Evolutionary conservation across 2,113 vertebrate genomes (phyloP), one percentile per base, ranked within the genome.

Genomic region (Megaceryle torquata): DNA sequence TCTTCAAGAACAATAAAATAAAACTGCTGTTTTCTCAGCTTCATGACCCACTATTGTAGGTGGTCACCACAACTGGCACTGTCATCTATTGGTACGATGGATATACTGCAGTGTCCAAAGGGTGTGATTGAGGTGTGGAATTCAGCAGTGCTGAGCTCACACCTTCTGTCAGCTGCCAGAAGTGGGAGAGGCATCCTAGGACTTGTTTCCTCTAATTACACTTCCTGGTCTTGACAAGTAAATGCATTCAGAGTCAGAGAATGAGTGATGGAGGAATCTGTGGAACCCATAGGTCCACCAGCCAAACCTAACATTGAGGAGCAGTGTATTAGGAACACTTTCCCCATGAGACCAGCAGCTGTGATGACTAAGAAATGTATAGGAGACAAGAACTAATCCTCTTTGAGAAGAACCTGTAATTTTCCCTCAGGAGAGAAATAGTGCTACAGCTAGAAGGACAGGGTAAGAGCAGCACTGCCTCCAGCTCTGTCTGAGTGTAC

Each of bases 151-250:
- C 88, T 95, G 91, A 96, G 83, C 91, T 91, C 94, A 94, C 89
- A 64, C 57, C 93, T 92, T 81, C 87, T 93, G 83, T 80, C 92
- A 88, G 82, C 59, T 94, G 94, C 93, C 95, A 95, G 84, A 41
- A 84, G 84, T 83, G 85, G 78, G 92, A 93, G 68, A 94, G 89
- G 91, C 86, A 59, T 92, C 91, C 80, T 93, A 94, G 80, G 93
- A 95, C 86, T 82, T 92, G 91, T 67, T 94, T 79, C 89, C 50
- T 93, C 75, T 89, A 93, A 93, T 96, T 95, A 91, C 31, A 28
- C 82, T 97, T 91, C 95, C 44, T 88, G 93, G 87, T 78, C 93
- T 88, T 93, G 92, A 81, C 94, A 92, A 94, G 95, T 79, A 79
- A 84, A 72, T 72, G 77, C 78, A 39, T 93, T 91, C 79, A 89